phyloP scores from a whole-genome alignment of 2,888 invertebrate genomes.

The Meliscaeva auricollis region DNA sequence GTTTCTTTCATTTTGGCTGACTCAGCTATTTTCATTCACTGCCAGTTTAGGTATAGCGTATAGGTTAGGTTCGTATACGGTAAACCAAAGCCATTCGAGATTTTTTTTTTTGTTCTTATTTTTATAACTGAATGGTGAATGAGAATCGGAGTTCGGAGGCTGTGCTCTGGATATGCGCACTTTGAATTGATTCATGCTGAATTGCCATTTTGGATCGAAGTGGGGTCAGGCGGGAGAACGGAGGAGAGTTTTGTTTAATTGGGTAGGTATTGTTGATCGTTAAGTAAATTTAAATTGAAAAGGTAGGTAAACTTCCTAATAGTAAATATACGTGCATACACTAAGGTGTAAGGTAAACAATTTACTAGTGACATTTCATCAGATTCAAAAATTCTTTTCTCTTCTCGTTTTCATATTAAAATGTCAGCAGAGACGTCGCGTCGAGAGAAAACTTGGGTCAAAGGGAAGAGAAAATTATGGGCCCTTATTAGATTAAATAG shows the following conservation, averaged over 20 bases:
- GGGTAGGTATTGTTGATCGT: constrained; percentile 57
- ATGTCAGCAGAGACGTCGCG: too few species aligned
- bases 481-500: too few species aligned
- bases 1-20: constrained; percentile 69
- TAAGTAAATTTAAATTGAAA: constrained; percentile 25
- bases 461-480: too few species aligned
- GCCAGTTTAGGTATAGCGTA: constrained; percentile 20
- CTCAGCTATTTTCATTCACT: constrained; percentile 55
- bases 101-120: constrained; percentile 2
- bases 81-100: constrained; percentile 27
- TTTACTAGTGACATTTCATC: too few species aligned
- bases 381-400: too few species aligned
- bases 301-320: too few species aligned
- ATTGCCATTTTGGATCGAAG: constrained; percentile 62
- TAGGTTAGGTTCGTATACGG: neutral
- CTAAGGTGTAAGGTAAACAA: neutral
- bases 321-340: neutral
- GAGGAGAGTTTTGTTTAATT: constrained; percentile 44
- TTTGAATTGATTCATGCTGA: constrained; percentile 44
- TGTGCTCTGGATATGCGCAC: constrained; percentile 61
- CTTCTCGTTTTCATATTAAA: too few species aligned
- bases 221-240: constrained; percentile 4
- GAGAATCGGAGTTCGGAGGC: constrained; percentile 12
- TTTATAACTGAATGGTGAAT: constrained; percentile 18
- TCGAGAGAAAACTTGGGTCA: too few species aligned